Conservation (phyloP, 2,797 vertebrate genomes). For the Sardinella longiceps region DNA sequence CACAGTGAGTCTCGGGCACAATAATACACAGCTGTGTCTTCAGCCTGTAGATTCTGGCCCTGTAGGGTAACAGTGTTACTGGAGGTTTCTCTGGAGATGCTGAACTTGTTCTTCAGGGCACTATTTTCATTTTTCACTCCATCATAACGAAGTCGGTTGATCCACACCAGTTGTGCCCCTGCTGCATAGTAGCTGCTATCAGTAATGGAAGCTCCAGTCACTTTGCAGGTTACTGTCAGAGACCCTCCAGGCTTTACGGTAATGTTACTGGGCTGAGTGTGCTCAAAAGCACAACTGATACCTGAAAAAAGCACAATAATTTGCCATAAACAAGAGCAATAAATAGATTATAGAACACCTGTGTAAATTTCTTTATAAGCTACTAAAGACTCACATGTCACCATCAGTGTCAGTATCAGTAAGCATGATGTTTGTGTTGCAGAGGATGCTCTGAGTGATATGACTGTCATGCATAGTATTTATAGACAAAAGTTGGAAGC, state of each 20-base stretch:
- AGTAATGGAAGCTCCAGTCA: not conserved
- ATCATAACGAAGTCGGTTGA: not conserved
- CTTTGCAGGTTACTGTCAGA: conserved; percentile 15
- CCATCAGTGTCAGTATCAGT: not conserved
- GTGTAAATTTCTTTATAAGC: no score
- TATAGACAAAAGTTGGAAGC: not conserved
- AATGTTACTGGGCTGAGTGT: not conserved
- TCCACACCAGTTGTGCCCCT: conserved; percentile 41
- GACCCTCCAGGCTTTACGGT: not conserved
- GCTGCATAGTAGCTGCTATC: not conserved
- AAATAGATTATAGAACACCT: no score
- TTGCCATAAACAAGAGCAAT: not conserved
- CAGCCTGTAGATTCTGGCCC: no score
- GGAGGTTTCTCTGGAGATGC: no score
- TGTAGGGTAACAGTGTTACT: no score
- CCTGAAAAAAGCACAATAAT: not conserved
- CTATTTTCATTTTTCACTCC: not conserved
- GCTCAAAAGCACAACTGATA: not conserved
- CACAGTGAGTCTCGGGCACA: conserved; percentile 20
- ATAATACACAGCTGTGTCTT: no score
- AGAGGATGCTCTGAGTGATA: not conserved
- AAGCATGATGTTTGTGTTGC: conserved; percentile 10
- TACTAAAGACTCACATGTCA: not conserved
- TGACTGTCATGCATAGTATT: not conserved
- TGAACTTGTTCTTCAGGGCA: conserved; percentile 11